Evolutionary conservation across 30 jellyfish, hydroid and myxozoan genomes (phyloP).

Genomic region (Aurelia sp.): DNA sequence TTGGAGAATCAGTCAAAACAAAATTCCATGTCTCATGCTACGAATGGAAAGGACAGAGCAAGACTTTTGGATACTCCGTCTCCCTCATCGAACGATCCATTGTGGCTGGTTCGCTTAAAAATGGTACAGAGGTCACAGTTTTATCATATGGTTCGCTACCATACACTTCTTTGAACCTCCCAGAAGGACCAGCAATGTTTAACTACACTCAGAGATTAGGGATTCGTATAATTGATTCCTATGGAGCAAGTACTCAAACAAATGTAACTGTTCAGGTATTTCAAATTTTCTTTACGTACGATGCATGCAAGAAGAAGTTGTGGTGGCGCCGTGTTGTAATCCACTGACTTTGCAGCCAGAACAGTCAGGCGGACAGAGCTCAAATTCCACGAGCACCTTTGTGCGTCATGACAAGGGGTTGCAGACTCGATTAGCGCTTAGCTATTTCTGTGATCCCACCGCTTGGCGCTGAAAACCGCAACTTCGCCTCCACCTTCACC

Average conservation of each 20-base stretch:
- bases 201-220: slow-evolving; percentile 4
- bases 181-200: slow-evolving; percentile 9
- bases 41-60: slow-evolving; percentile 17
- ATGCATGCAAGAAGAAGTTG: too few species aligned
- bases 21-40: neutral
- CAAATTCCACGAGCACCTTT: too few species aligned
- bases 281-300: too few species aligned
- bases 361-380: too few species aligned
- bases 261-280: slow-evolving; percentile 13
- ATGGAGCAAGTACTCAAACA: slow-evolving; percentile 4
- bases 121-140: neutral
- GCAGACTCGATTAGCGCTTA: too few species aligned
- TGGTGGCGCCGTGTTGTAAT: too few species aligned
- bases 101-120: neutral
- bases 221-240: slow-evolving; percentile 5
- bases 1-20: slow-evolving; percentile 15
- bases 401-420: too few species aligned
- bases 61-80: slow-evolving; percentile 8
- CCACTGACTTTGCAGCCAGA: too few species aligned
- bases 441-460: too few species aligned
- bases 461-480: too few species aligned
- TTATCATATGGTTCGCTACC: slow-evolving; percentile 7
- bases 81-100: neutral
- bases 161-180: neutral
- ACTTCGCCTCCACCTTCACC: too few species aligned